Percentiles rank a stretch among this genome's conserved stretches.
These are phyloP conservation scores for Labeo rohita DNA, from an alignment of 2,113 vertebrate species.

Conservation along the genomic window DNA sequence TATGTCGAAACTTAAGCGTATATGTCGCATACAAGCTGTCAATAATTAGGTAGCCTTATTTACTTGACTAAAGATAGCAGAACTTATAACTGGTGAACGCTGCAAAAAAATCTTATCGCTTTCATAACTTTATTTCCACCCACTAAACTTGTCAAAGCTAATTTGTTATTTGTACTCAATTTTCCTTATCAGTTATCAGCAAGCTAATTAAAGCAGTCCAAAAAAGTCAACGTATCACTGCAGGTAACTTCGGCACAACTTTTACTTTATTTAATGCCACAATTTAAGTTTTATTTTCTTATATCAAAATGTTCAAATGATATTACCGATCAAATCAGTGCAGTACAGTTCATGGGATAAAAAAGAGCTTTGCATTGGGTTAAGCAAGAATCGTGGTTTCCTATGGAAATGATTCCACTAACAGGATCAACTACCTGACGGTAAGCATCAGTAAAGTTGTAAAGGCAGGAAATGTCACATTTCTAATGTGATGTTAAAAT, in stretches of 20 bases:
- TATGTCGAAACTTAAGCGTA: not conserved
- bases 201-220: not conserved
- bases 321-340: not conserved
- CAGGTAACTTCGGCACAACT: not conserved
- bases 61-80: too few relatives aligned
- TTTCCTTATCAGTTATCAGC: not conserved
- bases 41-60: not conserved
- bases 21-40: not conserved
- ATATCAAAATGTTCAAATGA: not conserved
- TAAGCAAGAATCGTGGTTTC: not conserved
- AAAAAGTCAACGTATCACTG: not conserved
- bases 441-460: not conserved
- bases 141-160: not conserved
- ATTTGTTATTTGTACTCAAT: not conserved
- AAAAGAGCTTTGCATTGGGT: not conserved
- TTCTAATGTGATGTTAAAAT: not conserved
- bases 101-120: not conserved
- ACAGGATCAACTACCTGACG: not conserved
- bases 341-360: not conserved
- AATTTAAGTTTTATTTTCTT: not conserved
- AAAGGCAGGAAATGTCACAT: not conserved
- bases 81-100: too few relatives aligned
- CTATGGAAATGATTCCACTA: constrained; percentile 13
- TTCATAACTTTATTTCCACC: not conserved
- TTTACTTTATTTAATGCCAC: not conserved